Evolutionary conservation across 1,140 invertebrate genomes (phyloP).

Genomic region (Pararge aegeria): DNA sequence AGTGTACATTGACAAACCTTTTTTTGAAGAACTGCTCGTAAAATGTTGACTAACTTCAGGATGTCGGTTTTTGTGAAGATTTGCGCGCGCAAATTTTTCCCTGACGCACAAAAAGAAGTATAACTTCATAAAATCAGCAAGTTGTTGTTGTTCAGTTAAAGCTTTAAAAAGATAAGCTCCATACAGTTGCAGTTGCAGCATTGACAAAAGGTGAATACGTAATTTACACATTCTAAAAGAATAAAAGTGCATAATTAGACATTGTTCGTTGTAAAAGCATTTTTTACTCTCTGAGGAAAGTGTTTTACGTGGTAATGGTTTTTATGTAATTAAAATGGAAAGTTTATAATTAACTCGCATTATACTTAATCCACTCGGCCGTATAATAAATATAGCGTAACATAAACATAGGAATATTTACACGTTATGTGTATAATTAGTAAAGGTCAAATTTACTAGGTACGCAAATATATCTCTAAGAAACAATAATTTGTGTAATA

Average conservation of each 20-base stretch:
- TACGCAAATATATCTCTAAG: background rate
- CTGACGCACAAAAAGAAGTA: too few species aligned
- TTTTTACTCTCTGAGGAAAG: background rate
- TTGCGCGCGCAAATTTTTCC: too few species aligned
- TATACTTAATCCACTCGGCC: background rate
- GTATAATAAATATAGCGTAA: constrained; percentile 10
- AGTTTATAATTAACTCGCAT: constrained; percentile 2
- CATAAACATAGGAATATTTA: constrained; percentile 15
- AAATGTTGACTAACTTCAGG: too few species aligned
- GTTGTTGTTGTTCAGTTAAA: too few species aligned
- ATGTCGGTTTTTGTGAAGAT: too few species aligned
- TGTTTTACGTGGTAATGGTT: background rate
- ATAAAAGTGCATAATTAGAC: background rate
- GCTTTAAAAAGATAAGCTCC: too few species aligned
- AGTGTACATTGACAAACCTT: too few species aligned
- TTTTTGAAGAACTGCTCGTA: too few species aligned
- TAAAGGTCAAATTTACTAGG: constrained; percentile 5
- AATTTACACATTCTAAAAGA: too few species aligned
- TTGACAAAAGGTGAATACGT: too few species aligned
- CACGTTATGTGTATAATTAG: constrained; percentile 9
- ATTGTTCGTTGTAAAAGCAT: background rate
- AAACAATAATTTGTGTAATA: background rate
- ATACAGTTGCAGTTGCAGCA: too few species aligned
- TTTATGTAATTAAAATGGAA: background rate
- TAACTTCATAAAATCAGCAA: too few species aligned